Percentiles rank a stretch among this genome's conserved stretches.
phyloP scores from a whole-genome alignment of 1,140 invertebrate genomes.

The Oncopeltus fasciatus region DNA sequence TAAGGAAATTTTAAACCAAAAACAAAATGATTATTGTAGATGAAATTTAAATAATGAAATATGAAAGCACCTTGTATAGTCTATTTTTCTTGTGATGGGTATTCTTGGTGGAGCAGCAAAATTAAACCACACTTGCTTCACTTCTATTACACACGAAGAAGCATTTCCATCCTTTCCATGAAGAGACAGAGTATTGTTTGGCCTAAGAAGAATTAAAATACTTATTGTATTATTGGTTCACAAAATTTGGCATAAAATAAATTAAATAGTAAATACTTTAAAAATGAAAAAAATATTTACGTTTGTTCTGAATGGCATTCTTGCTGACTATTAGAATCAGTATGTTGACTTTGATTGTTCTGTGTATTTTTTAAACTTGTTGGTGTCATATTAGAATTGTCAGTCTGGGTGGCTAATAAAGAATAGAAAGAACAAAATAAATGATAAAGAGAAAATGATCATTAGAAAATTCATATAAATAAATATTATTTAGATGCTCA shows the following conservation, averaged over 20 bases:
- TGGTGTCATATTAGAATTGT: constrained; percentile 7
- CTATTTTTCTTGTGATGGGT: constrained; percentile 86
- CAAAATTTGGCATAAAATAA: background rate
- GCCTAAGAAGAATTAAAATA: constrained; percentile 29
- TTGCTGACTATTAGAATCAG: constrained; percentile 1
- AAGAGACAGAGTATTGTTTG: constrained; percentile 30
- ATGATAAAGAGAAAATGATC: background rate
- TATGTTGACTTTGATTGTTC: background rate
- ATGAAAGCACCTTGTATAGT: constrained; percentile 83
- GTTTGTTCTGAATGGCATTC: constrained; percentile 12
- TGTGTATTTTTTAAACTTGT: constrained; percentile 7
- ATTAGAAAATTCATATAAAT: too few species aligned
- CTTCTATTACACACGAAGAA: constrained; percentile 67
- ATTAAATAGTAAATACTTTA: background rate
- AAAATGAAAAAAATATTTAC: background rate
- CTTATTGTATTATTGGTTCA: background rate
- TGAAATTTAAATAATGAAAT: too few species aligned
- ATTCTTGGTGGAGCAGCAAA: constrained; percentile 90
- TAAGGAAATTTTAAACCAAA: too few species aligned
- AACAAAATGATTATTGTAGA: constrained; percentile 32
- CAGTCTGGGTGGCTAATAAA: background rate
- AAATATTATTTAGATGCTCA: background rate
- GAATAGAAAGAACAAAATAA: too few species aligned
- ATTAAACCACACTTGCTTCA: constrained; percentile 90
- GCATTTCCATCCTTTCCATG: constrained; percentile 42